phyloP scores from a whole-genome alignment of 2,888 invertebrate genomes.

The Trissolcus brochymenae region DNA sequence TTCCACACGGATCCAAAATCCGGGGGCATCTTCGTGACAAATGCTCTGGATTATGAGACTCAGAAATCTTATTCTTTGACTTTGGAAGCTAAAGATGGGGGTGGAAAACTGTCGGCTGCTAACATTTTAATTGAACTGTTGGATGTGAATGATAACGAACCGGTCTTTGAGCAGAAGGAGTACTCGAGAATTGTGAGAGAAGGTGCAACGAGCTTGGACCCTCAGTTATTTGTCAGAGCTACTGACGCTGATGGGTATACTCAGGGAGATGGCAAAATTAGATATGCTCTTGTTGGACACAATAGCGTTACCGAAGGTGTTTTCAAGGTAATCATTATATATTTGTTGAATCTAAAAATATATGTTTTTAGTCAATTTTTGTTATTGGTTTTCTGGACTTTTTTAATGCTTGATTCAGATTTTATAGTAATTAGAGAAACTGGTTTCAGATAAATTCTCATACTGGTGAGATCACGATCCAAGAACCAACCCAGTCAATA shows the following conservation, averaged over 20 bases:
- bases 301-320: slow-evolving; percentile 82
- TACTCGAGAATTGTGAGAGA: slow-evolving; percentile 87
- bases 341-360: neutral
- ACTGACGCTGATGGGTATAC: slow-evolving; percentile 85
- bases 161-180: slow-evolving; percentile 83
- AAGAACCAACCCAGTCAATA: slow-evolving; percentile 82
- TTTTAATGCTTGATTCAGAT: neutral
- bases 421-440: neutral
- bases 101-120: slow-evolving; percentile 83
- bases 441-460: slow-evolving; percentile 79
- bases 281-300: slow-evolving; percentile 82
- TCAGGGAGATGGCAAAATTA: slow-evolving; percentile 84
- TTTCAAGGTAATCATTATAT: slow-evolving; percentile 64
- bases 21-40: slow-evolving; percentile 83
- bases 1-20: slow-evolving; percentile 83
- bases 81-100: slow-evolving; percentile 88
- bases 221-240: slow-evolving; percentile 87
- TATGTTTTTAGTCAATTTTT: neutral
- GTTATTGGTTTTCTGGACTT: neutral
- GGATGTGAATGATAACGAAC: slow-evolving; percentile 88
- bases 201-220: slow-evolving; percentile 85
- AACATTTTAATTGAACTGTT: slow-evolving; percentile 84
- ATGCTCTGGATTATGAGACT: slow-evolving; percentile 85
- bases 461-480: slow-evolving; percentile 84
- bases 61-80: slow-evolving; percentile 88